Conservation (phyloP, 2,113 vertebrate species). For the Megaleporinus macrocephalus region DNA sequence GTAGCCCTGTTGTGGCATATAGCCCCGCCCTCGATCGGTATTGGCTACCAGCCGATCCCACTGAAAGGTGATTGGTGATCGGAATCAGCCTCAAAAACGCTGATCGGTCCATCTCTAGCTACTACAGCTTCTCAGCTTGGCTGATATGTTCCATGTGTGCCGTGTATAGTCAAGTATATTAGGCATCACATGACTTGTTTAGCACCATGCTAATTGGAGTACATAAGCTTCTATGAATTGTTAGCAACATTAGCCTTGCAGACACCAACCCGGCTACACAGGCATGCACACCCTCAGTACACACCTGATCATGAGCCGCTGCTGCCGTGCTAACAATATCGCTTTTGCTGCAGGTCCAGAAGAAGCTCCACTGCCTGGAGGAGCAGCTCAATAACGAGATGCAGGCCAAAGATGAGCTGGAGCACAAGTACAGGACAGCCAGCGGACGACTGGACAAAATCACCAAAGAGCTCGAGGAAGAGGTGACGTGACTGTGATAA, state of each 20-base stretch:
- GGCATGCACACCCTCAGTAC: no score
- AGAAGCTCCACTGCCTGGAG: constrained; percentile 87
- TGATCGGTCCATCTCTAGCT: no score
- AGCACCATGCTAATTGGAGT: neutral
- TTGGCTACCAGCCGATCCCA: no score
- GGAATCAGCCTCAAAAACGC: no score
- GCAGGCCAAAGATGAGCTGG: constrained; percentile 91
- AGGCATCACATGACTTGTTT: neutral
- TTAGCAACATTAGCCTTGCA: neutral
- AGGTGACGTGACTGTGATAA: constrained; percentile 73
- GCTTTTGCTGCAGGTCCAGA: constrained; percentile 85
- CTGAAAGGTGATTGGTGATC: no score
- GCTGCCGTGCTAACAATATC: constrained; percentile 26
- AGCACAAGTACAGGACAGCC: constrained; percentile 89
- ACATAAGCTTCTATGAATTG: no score
- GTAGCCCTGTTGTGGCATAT: no score
- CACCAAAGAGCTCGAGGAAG: constrained; percentile 93
- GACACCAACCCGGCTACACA: neutral
- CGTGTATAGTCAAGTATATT: no score
- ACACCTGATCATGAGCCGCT: neutral
- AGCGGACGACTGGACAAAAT: constrained; percentile 88
- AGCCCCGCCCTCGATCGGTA: no score
- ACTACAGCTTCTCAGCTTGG: no score
- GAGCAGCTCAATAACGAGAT: constrained; percentile 89
- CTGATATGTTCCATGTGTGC: no score